Conservation (phyloP, 2,888 invertebrate genomes). For the Megaustenia siamemsis region DNA sequence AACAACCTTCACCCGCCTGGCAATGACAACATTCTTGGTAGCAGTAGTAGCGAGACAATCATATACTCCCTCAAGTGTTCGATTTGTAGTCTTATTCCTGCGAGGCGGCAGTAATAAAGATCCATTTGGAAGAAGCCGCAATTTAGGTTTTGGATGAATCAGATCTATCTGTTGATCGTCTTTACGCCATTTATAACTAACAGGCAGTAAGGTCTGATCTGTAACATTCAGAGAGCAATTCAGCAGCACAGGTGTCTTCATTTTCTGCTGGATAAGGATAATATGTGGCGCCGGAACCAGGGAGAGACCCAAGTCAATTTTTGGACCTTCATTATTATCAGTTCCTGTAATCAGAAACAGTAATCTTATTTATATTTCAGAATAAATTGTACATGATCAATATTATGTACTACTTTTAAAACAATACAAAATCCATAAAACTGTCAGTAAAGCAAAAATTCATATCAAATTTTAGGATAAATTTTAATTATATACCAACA, state of each 20-base stretch:
- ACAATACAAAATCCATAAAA: not conserved
- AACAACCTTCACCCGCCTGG: slow-evolving; percentile 39
- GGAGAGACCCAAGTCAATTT: slow-evolving; percentile 24
- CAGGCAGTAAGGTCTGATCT: slow-evolving; percentile 5
- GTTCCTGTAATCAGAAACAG: slow-evolving; percentile 18
- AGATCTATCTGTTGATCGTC: slow-evolving; percentile 32
- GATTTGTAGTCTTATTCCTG: slow-evolving; percentile 23
- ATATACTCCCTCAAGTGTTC: slow-evolving; percentile 45
- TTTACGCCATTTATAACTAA: slow-evolving; percentile 32
- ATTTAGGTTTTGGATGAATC: slow-evolving; percentile 24
- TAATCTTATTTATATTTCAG: not conserved
- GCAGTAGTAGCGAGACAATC: slow-evolving; percentile 40
- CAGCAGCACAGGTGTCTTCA: slow-evolving; percentile 37
- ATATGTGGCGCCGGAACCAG: slow-evolving; percentile 34
- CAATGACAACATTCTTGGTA: slow-evolving; percentile 18
- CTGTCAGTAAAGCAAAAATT: not conserved
- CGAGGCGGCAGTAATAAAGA: slow-evolving; percentile 33
- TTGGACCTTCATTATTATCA: slow-evolving; percentile 10
- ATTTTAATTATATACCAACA: too few species aligned
- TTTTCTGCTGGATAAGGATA: slow-evolving; percentile 26
- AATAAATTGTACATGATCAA: not conserved
- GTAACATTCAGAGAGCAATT: slow-evolving; percentile 45
- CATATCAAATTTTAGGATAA: too few species aligned
- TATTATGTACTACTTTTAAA: not conserved
- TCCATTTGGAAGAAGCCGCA: slow-evolving; percentile 41